phyloP scores from a whole-genome alignment of 2,113 vertebrate species.

The Albula goreensis region DNA sequence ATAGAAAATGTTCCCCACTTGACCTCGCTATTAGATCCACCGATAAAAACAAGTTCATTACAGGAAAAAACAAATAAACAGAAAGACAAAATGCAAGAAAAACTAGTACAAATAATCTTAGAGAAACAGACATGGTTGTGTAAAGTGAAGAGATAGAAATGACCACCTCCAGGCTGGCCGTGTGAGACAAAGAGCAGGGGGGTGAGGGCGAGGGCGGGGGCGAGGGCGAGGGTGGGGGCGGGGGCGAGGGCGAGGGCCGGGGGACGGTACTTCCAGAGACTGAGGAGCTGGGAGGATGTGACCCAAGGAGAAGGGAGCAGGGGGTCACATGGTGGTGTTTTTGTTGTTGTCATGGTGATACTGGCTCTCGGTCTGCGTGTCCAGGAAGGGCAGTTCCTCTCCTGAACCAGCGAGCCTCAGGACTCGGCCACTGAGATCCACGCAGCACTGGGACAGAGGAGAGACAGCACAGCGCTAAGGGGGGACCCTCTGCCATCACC shows the following conservation, averaged over 20 bases:
- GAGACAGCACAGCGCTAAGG: background rate
- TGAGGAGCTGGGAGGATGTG: background rate
- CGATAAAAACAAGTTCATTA: slow-evolving; percentile 14
- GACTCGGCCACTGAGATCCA: slow-evolving; percentile 79
- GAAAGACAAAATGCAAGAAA: background rate
- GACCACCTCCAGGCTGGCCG: background rate
- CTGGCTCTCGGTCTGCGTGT: slow-evolving; percentile 50
- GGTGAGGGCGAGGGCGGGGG: background rate
- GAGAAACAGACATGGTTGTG: background rate
- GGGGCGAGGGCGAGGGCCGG: too few relatives aligned
- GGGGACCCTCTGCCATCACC: background rate
- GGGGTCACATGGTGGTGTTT: slow-evolving; percentile 66
- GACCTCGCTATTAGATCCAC: background rate
- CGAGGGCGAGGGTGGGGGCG: too few relatives aligned
- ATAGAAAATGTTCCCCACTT: background rate
- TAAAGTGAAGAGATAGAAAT: background rate
- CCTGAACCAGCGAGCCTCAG: slow-evolving; percentile 72
- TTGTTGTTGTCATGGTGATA: slow-evolving; percentile 69
- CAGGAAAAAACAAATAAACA: background rate
- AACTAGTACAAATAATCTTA: background rate
- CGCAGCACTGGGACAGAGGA: slow-evolving; percentile 74
- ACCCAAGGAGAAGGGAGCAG: background rate
- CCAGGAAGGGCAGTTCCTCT: slow-evolving; percentile 84
- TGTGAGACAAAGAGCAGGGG: background rate
- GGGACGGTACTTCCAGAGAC: background rate